phyloP scores from a whole-genome alignment of 2,888 invertebrate species.

The Diarsia brunnea region DNA sequence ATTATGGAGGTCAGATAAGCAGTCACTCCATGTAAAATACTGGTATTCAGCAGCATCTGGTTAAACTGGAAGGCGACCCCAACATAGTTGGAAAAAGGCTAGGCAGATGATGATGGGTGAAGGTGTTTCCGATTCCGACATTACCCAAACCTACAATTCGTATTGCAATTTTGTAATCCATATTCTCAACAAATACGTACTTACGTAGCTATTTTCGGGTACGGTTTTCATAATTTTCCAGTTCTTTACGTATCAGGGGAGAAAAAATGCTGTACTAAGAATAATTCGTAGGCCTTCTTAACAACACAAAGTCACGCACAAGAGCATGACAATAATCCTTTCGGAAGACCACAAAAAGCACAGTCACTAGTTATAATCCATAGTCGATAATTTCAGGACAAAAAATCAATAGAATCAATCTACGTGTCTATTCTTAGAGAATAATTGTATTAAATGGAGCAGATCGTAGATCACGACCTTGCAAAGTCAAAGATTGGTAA shows the following conservation, averaged over 20 bases:
- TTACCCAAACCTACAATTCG: no score
- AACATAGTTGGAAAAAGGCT: no score
- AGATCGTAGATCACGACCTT: slow-evolving; percentile 51
- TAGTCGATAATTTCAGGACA: slow-evolving; percentile 20
- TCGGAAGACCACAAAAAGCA: slow-evolving; percentile 9
- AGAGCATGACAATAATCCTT: slow-evolving; percentile 1
- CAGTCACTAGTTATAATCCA: slow-evolving; percentile 8
- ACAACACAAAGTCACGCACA: not conserved
- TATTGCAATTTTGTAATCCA: not conserved
- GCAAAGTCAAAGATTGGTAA: slow-evolving; percentile 33
- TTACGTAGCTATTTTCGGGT: not conserved
- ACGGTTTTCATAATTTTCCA: no score
- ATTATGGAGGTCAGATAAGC: no score
- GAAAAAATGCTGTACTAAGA: not conserved
- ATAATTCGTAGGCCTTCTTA: not conserved
- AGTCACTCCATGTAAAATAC: no score
- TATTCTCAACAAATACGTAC: not conserved
- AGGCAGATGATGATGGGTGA: no score
- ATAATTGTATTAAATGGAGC: slow-evolving; percentile 35
- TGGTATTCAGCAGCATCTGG: no score
- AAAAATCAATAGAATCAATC: slow-evolving; percentile 45
- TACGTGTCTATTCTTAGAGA: slow-evolving; percentile 42
- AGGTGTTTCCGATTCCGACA: no score
- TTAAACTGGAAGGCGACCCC: no score
- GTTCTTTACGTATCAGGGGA: not conserved